A percentile compares a stretch with the other conserved stretches of the same genome.
Evolutionary conservation across 2,888 invertebrate species (phyloP).

Genomic region (Trilocha varians): DNA sequence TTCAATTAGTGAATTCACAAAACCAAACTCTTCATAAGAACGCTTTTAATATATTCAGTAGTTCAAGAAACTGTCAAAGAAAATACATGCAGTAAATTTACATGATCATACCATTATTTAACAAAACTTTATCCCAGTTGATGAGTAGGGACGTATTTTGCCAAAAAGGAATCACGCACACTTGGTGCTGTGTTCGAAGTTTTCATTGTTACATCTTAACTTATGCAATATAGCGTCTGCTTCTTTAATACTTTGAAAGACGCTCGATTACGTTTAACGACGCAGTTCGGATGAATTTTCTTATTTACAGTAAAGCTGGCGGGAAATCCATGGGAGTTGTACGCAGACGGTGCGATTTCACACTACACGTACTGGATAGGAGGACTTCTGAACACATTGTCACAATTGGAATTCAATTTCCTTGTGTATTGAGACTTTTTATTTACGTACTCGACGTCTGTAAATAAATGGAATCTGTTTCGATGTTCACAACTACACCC

Average conservation of each 20-base stretch:
- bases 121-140: constrained; percentile 40
- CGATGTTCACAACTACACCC: neutral
- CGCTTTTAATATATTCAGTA: too few relatives aligned
- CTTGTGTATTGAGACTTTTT: neutral
- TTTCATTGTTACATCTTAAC: constrained; percentile 70
- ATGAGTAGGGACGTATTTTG: constrained; percentile 45
- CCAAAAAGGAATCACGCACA: constrained; percentile 59
- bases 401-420: neutral
- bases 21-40: too few relatives aligned
- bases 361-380: constrained; percentile 49
- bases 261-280: constrained; percentile 71
- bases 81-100: neutral
- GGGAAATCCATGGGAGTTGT: constrained; percentile 50
- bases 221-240: constrained; percentile 70
- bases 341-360: constrained; percentile 48
- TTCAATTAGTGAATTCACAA: too few relatives aligned
- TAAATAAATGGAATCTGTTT: neutral
- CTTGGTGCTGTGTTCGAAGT: constrained; percentile 61
- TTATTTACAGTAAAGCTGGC: constrained; percentile 64
- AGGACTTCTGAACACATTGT: constrained; percentile 26
- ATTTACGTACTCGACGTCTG: neutral
- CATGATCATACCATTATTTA: constrained; percentile 5
- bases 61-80: neutral
- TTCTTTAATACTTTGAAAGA: constrained; percentile 69
- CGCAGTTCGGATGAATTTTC: constrained; percentile 64